Conservation (phyloP, 2,113 vertebrate species). For the Albula goreensis region DNA sequence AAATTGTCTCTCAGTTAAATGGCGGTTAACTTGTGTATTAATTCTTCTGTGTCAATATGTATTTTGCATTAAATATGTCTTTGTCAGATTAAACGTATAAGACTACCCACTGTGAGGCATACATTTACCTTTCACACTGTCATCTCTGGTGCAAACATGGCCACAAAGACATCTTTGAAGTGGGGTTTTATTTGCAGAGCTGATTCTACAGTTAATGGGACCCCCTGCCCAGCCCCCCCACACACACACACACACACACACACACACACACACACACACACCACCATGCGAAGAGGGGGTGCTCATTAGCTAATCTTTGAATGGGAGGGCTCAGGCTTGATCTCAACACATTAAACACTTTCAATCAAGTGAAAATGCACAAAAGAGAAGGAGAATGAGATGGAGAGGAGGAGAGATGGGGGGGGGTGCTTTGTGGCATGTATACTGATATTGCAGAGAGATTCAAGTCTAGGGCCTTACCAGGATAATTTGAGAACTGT, state of each 20-base stretch:
- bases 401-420: neutral
- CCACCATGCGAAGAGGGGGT: neutral
- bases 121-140: neutral
- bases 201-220: neutral
- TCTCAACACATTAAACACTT: neutral
- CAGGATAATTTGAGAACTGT: neutral
- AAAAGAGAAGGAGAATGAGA: neutral
- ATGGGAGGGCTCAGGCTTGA: neutral
- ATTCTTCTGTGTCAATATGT: neutral
- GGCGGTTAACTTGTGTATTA: neutral
- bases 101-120: neutral
- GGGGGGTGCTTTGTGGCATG: neutral
- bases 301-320: constrained; percentile 12
- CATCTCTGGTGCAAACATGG: neutral
- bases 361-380: neutral
- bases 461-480: neutral
- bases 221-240: neutral
- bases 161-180: neutral
- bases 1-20: neutral
- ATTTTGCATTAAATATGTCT: neutral
- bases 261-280: too few species aligned
- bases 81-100: neutral
- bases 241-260: too few species aligned
- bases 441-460: neutral
- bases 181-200: neutral